A percentile compares a stretch with the other conserved stretches of the same genome.
These are phyloP conservation scores for Torymus texanus DNA, from an alignment of 2,888 invertebrate species.

Conservation along the genomic window DNA sequence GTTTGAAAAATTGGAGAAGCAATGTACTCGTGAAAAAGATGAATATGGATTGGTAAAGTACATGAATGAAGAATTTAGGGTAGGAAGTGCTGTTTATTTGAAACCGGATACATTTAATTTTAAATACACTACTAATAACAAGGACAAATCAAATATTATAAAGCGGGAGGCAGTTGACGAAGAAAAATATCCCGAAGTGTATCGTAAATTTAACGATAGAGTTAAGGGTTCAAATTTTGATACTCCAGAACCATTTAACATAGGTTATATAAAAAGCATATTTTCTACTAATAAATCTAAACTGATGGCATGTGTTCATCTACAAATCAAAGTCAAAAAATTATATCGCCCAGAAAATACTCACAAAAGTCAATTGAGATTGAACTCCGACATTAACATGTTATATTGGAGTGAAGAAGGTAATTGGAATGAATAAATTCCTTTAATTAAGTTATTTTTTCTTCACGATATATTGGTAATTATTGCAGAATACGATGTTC, in stretches of 20 bases:
- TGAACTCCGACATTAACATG: constrained; percentile 83
- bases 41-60: constrained; percentile 77
- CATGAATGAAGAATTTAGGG: constrained; percentile 79
- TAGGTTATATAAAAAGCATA: constrained; percentile 83
- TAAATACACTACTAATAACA: constrained; percentile 65
- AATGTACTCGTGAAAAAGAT: constrained; percentile 58
- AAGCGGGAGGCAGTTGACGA: constrained; percentile 78
- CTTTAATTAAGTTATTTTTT: neutral
- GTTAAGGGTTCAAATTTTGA: constrained; percentile 84
- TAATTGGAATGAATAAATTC: constrained; percentile 60
- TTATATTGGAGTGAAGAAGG: constrained; percentile 88
- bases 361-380: constrained; percentile 78
- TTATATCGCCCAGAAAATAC: constrained; percentile 87
- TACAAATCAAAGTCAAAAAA: constrained; percentile 81
- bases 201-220: constrained; percentile 83
- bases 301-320: constrained; percentile 77
- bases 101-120: constrained; percentile 80
- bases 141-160: neutral
- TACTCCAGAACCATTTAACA: constrained; percentile 85
- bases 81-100: constrained; percentile 83
- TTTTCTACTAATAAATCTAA: constrained; percentile 77
- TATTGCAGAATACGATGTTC: constrained; percentile 75
- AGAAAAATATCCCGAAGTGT: constrained; percentile 85
- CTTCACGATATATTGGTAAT: constrained; percentile 25
- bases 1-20: constrained; percentile 54